Percentiles rank a stretch among this genome's conserved stretches.
Evolutionary conservation across 2,797 vertebrate species (phyloP).

Genomic region (Danio albolineatus): DNA sequence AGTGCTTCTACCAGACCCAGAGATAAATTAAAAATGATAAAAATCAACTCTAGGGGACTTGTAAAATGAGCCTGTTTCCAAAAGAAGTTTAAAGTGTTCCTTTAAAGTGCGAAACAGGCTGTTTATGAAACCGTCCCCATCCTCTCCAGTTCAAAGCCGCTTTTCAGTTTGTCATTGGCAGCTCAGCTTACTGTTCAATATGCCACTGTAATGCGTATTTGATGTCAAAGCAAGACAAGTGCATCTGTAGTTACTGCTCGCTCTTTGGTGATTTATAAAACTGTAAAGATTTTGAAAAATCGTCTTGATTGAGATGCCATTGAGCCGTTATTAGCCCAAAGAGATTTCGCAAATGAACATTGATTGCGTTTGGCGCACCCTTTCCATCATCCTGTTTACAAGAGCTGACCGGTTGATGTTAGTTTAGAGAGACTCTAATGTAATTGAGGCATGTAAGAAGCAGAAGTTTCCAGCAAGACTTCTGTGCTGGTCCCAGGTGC

Average conservation of each 20-base stretch:
- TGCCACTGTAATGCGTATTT: conserved; percentile 45
- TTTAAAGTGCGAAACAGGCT: conserved; percentile 27
- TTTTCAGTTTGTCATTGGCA: conserved; percentile 40
- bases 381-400: conserved; percentile 39
- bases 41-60: too few relatives aligned
- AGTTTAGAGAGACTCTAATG: conserved; percentile 34
- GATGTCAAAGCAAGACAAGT: conserved; percentile 41
- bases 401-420: conserved; percentile 35
- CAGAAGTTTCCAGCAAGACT: conserved; percentile 5
- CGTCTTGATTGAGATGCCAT: conserved; percentile 42
- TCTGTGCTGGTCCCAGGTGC: conserved; percentile 51
- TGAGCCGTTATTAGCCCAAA: conserved; percentile 33
- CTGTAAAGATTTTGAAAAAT: conserved; percentile 50
- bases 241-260: conserved; percentile 28
- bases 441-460: conserved; percentile 2
- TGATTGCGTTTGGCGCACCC: conserved; percentile 28
- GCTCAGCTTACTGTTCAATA: conserved; percentile 36
- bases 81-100: too few relatives aligned
- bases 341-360: conserved; percentile 41
- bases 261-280: conserved; percentile 48
- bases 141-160: conserved; percentile 16
- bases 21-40: too few relatives aligned
- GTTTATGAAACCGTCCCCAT: conserved; percentile 16
- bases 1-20: too few relatives aligned
- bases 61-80: too few relatives aligned